Base-by-base conservation (phyloP, 2,113 vertebrate species). In the Gorsachius goisagi region DNA sequence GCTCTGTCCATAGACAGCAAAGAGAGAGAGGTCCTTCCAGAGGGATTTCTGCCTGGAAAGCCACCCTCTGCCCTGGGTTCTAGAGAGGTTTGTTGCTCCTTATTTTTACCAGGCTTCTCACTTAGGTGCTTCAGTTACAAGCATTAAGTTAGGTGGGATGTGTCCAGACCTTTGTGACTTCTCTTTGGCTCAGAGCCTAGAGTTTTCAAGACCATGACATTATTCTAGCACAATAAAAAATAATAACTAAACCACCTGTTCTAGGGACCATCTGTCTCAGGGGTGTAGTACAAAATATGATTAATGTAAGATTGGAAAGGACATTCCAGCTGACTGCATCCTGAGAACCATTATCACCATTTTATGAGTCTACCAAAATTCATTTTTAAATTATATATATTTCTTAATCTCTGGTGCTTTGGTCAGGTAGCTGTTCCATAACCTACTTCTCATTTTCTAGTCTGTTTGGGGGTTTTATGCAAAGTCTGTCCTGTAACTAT, bases 141-240 rank as follows among this genome's bases (percentile, higher is more conserved):
- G 52, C 45, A 11, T 15, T 41, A 22, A 37, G 39, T 9, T 52
- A 33, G 75, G 75, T 58, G 50, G 76, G 80, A 94, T 45, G 50
- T 89, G 72, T 15, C 67, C 83, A 78, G 24, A 73, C 44, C 39
- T 55, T 22, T 17, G 56, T 13, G 91, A 12, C 49, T 69, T 33
- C 47, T 84, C 32, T 64, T 81, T 67, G 91, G 80, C 84, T 82
- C 89, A 21, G 26, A 68, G 87, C 84, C 91, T 89, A 26, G 73
- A 24, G 41, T 75, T 76, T 73, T 93, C 85, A 88, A 93, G 77
- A 45, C 71, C 39, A 2, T 35, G 89, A 37, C 44, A 62, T 37
- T 79, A 91, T 58, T 52, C 62, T 59, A 88, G 89, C 73, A 35
- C 91, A 85, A 60, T 91, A 81, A 91, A 95, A 78, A 63, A 22